Evolutionary conservation across 2,113 vertebrate genomes (phyloP), one percentile per base, ranked within the genome.

Genomic region (Damaliscus lunatus): DNA sequence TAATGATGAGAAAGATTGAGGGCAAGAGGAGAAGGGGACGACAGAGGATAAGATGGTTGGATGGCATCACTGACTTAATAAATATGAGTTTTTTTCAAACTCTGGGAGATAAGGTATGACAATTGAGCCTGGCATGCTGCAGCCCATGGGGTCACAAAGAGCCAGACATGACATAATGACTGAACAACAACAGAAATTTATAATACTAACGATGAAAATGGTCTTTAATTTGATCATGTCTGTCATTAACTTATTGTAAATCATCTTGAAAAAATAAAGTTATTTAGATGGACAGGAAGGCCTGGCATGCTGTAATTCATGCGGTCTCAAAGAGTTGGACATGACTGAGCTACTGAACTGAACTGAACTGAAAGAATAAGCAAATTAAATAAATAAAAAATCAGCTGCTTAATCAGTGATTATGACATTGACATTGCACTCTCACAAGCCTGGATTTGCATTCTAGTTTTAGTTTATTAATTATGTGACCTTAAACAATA

Each of bases 391-490:
- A 93, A 80, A 52, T 55, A 16, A 67, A 29, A 71, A 48, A 71
- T 57, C 12, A 89, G 21, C 53, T 94, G 15, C 29, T 85, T 48
- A 50, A 57, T 83, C 77, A 62, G 59, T 21, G 50, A 74, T 64
- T 43, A 27, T 77, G 52, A 77, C 2, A 67, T 67, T 96, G 40
- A 23, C 14, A 85, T 23, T 93, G 48, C 17, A 10, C 29, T 85
- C 23, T 93, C 29, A 52, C 2, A 77, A 84, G 64, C 53, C 13
- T 55, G 53, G 15, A 87, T 88, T 91, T 91, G 33, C 71, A 60
- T 60, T 91, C n/a, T 31, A 88, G 25, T 82, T 88, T 82, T 91
- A 46, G 4, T 87, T 81, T 81, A 59, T 87, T 60, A 81, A 43
- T 53, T 86, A 50, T 8, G 23, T 27, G 11, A 50, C n/a, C 7